These are phyloP conservation scores for Caerostris darwini DNA, from an alignment of 1,140 invertebrate genomes.

Conservation along the genomic window DNA sequence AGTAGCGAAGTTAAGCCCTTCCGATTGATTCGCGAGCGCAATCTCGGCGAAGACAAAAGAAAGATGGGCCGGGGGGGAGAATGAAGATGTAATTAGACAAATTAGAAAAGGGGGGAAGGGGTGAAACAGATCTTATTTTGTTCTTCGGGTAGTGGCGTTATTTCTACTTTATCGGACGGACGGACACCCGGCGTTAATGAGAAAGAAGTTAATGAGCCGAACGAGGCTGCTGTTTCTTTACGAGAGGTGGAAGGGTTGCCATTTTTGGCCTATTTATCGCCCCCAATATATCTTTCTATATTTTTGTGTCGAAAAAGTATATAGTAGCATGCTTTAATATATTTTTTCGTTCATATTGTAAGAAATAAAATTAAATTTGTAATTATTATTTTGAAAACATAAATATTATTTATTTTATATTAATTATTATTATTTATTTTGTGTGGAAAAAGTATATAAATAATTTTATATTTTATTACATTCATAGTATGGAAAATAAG, in stretches of 20 bases:
- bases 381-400: too few relatives aligned
- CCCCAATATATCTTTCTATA: background rate
- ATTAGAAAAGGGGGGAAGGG: constrained; percentile 60
- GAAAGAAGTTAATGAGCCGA: constrained; percentile 70
- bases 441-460: too few relatives aligned
- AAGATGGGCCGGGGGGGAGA: constrained; percentile 33
- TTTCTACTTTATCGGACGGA: constrained; percentile 72
- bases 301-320: background rate
- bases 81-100: constrained; percentile 77
- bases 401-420: too few relatives aligned
- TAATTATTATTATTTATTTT: too few relatives aligned
- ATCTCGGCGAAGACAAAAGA: constrained; percentile 48
- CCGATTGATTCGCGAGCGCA: constrained; percentile 64
- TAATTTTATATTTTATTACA: too few relatives aligned
- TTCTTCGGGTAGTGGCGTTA: constrained; percentile 60
- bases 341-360: background rate
- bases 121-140: constrained; percentile 63
- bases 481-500: too few relatives aligned
- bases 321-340: background rate
- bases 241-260: background rate
- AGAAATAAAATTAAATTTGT: too few relatives aligned
- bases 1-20: constrained; percentile 73
- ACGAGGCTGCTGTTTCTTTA: background rate
- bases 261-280: constrained; percentile 37
- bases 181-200: constrained; percentile 65